Conservation (phyloP, 2,797 vertebrate genomes). For the Chaunax sp. region DNA sequence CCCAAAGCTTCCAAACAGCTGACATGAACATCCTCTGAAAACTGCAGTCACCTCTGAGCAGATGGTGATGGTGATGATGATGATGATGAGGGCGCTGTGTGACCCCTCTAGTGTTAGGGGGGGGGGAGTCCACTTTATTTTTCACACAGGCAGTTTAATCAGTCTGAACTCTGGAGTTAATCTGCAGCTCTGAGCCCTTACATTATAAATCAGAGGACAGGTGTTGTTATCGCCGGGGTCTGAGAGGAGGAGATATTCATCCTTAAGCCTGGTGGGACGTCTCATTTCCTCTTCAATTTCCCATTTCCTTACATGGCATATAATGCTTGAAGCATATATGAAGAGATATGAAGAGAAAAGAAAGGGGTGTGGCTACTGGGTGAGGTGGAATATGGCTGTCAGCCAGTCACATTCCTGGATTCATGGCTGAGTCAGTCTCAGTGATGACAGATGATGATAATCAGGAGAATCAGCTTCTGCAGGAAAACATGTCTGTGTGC, state of each 20-base stretch:
- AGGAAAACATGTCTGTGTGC: no score
- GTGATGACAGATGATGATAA: no score
- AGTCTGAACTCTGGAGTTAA: slow-evolving; percentile 50
- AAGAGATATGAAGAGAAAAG: background rate
- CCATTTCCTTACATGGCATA: slow-evolving; percentile 46
- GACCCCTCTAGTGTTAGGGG: slow-evolving; percentile 17
- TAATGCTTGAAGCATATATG: slow-evolving; percentile 19
- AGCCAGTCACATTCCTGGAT: background rate
- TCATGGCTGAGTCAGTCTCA: background rate
- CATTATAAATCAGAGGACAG: slow-evolving; percentile 54
- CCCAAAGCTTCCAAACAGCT: no score
- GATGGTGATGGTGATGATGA: slow-evolving; percentile 26
- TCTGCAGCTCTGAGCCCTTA: slow-evolving; percentile 46
- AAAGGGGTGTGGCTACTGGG: no score
- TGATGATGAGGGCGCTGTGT: slow-evolving; percentile 10
- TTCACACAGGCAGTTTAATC: slow-evolving; percentile 39
- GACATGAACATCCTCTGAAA: no score
- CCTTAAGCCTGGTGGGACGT: slow-evolving; percentile 24
- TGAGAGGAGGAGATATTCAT: slow-evolving; percentile 50
- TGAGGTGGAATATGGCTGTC: background rate
- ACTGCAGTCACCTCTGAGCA: slow-evolving; percentile 4
- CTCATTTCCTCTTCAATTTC: slow-evolving; percentile 50
- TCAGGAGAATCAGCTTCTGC: no score
- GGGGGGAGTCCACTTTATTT: slow-evolving; percentile 20
- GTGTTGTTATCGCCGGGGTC: slow-evolving; percentile 33